Percentiles rank a stretch among this genome's conserved stretches.
phyloP scores from a whole-genome alignment of 2,888 invertebrate genomes.

The Acanthosepion lycidas region DNA sequence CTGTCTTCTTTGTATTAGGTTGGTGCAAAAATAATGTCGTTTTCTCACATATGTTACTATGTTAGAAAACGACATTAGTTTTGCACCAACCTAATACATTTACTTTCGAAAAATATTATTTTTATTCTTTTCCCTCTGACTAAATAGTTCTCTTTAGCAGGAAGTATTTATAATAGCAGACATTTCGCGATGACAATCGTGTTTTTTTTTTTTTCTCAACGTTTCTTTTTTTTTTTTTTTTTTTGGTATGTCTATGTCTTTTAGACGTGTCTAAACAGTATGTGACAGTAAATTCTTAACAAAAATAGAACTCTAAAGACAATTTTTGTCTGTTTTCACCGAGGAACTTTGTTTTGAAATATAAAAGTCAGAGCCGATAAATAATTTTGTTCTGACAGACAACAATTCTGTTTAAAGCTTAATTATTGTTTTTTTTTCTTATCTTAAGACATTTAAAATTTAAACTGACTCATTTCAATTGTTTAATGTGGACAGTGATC shows the following conservation, averaged over 20 bases:
- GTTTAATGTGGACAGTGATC: neutral
- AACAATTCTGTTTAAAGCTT: neutral
- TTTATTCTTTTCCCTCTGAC: too few species aligned
- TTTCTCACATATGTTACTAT: too few species aligned
- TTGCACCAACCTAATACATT: too few species aligned
- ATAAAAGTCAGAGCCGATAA: neutral
- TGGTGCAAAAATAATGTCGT: too few species aligned
- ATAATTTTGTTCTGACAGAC: neutral
- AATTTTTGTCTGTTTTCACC: neutral
- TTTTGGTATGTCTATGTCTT: neutral
- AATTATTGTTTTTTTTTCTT: neutral
- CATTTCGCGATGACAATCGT: too few species aligned
- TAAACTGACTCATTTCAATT: neutral
- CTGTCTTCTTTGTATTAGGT: too few species aligned
- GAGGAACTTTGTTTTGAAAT: neutral
- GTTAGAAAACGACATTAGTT: too few species aligned
- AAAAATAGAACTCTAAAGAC: neutral
- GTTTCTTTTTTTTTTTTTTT: neutral
- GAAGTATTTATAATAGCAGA: too few species aligned
- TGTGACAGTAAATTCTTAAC: neutral
- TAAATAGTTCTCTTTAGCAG: too few species aligned
- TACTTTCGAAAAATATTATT: too few species aligned
- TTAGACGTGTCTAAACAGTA: neutral
- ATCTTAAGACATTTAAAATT: neutral
- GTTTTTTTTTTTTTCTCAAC: too few species aligned